These are phyloP conservation scores for Antennarius maculatus DNA, from an alignment of 2,797 vertebrate species.

Conservation along the genomic window DNA sequence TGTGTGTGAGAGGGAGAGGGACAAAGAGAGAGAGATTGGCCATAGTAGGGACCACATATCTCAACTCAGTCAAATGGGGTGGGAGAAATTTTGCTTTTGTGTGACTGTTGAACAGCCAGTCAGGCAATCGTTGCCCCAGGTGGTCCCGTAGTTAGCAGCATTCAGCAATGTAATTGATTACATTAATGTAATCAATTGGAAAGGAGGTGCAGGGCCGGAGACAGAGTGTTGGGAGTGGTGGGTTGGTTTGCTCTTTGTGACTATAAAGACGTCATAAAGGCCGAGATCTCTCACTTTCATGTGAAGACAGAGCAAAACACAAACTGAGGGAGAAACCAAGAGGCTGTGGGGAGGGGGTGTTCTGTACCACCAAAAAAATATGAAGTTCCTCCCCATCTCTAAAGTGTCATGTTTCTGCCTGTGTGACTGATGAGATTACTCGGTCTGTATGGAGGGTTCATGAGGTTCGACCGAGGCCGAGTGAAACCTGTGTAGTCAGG, in stretches of 20 bases:
- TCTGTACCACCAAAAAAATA: slow-evolving; percentile 54
- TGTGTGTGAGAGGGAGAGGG: not conserved
- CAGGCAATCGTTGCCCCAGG: slow-evolving; percentile 49
- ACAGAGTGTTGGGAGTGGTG: slow-evolving; percentile 61
- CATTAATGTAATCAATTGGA: slow-evolving; percentile 47
- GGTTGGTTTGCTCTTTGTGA: slow-evolving; percentile 68
- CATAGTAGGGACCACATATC: slow-evolving; percentile 61
- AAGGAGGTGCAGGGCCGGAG: slow-evolving; percentile 51
- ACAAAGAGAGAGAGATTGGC: slow-evolving; percentile 13
- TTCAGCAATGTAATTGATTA: slow-evolving; percentile 42
- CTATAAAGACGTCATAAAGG: slow-evolving; percentile 76
- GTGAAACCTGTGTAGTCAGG: slow-evolving; percentile 43
- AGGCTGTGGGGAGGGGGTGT: slow-evolving; percentile 16
- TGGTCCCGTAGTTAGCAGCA: slow-evolving; percentile 39
- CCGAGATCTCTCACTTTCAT: slow-evolving; percentile 78
- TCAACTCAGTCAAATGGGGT: slow-evolving; percentile 49
- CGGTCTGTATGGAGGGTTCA: slow-evolving; percentile 46
- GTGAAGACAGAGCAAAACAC: slow-evolving; percentile 56
- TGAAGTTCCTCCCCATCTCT: slow-evolving; percentile 49
- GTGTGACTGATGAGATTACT: slow-evolving; percentile 75
- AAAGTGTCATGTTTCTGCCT: slow-evolving; percentile 71
- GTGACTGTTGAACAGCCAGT: slow-evolving; percentile 47
- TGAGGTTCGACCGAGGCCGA: slow-evolving; percentile 29
- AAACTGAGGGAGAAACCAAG: slow-evolving; percentile 41
- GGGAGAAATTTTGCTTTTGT: slow-evolving; percentile 30